Base-by-base conservation (phyloP, 2,113 vertebrate species). In the Callaeas wilsoni region DNA sequence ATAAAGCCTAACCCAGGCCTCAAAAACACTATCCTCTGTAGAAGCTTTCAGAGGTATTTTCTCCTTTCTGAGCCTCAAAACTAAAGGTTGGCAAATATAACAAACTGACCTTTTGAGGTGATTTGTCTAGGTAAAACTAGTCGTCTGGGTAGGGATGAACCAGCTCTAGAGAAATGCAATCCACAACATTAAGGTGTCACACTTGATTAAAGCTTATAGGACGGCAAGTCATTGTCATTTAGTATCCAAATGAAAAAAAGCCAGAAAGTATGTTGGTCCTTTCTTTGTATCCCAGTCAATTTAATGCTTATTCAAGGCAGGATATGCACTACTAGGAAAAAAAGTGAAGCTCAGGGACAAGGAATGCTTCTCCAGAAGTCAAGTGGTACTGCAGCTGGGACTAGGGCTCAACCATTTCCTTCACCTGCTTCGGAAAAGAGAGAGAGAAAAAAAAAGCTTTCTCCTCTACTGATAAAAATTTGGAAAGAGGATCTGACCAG, bases 31-130 rank as follows among this genome's bases (percentile, higher is more conserved):
- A 6, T 35, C 17, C 26, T 74, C 32, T 59, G 47, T 37, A 76
- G 22, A 85, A 71, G 55, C 1, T 16, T 77, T 89, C n/a, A 68
- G 5, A 65, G 9, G 16, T 32, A 32, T 86, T 86, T 89, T 84
- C 29, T 92, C 26, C n/a, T 76, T 90, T 50, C 44, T 26, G 21
- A 84, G 39, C 52, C 49, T 77, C 68, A 81, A 55, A 92, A 80
- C 35, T 39, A 74, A 73, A 67, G 8, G 14, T 6, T 69, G 46
- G 35, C 16, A 83, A 92, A 74, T 67, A 27, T 23, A 80, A 63
- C 23, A 52, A 63, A 55, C 3, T 39, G 79, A 49, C 16, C 33
- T 86, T 86, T 89, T 80, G 56, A 59, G 55, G 35, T 69, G 55
- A 59, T 86, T 65, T 78, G 37, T 59, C 63, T 77, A 65, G 27